Evolutionary conservation across 2,113 vertebrate species (phyloP).

Genomic region (Spermophilus dauricus): DNA sequence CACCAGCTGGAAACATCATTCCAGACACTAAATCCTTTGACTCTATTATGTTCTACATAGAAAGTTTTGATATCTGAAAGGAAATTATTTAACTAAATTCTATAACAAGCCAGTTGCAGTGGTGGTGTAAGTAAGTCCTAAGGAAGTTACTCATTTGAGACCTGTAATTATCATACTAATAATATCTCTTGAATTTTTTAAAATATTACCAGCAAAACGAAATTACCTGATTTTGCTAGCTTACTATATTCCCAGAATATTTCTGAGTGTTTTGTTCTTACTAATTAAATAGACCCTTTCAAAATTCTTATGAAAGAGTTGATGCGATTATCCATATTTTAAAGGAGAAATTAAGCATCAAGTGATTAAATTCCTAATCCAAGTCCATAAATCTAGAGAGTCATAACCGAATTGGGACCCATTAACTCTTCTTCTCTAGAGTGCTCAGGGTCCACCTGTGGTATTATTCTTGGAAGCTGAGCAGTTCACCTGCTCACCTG

Average conservation of each 20-base stretch:
- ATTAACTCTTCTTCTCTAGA: not conserved
- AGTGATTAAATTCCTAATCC: not conserved
- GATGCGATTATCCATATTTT: not conserved
- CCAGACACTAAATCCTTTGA: not conserved
- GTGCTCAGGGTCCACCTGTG: not conserved
- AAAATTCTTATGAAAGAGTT: not conserved
- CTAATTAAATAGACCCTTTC: not conserved
- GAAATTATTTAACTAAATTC: slow-evolving; percentile 23
- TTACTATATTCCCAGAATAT: not conserved
- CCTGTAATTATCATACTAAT: not conserved
- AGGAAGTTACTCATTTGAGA: not conserved
- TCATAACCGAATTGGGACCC: not conserved
- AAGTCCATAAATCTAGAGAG: not conserved
- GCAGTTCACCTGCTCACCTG: not conserved
- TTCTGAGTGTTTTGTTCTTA: not conserved
- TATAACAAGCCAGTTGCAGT: not conserved
- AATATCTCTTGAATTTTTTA: not conserved
- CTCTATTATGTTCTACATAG: not conserved
- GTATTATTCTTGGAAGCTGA: not conserved
- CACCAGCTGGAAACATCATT: not conserved
- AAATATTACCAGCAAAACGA: not conserved
- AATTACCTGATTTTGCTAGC: not conserved
- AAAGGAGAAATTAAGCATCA: not conserved
- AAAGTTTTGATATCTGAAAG: not conserved
- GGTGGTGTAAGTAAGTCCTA: not conserved